Evolutionary conservation across 2,888 invertebrate species (phyloP).

Genomic region (Dasysyrphus albostriatus): DNA sequence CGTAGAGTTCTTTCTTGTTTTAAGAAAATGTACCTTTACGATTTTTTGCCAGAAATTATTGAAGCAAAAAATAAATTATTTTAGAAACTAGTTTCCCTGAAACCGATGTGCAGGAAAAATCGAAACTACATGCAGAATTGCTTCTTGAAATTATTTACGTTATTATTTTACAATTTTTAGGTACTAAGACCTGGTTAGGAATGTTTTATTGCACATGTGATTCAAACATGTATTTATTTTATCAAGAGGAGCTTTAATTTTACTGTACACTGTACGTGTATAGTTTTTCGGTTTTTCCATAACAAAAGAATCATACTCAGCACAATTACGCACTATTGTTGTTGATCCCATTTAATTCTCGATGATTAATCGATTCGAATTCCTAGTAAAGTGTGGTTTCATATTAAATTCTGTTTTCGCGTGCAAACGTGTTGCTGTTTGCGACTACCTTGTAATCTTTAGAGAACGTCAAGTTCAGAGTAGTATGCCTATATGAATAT

Average conservation of each 20-base stretch:
- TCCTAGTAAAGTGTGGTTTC: not conserved
- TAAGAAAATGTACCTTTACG: too few relatives aligned
- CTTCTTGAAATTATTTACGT: too few relatives aligned
- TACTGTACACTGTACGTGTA: not conserved
- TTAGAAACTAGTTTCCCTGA: too few relatives aligned
- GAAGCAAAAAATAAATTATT: too few relatives aligned
- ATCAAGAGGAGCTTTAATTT: not conserved
- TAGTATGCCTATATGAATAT: not conserved
- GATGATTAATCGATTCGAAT: constrained; percentile 67
- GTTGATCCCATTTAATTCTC: constrained; percentile 66
- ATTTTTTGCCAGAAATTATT: too few relatives aligned
- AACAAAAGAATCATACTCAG: constrained; percentile 63
- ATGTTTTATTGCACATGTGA: too few relatives aligned
- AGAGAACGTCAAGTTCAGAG: not conserved
- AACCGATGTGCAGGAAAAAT: too few relatives aligned
- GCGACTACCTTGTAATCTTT: not conserved
- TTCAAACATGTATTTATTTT: not conserved
- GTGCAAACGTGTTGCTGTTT: not conserved
- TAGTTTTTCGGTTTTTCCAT: constrained; percentile 48
- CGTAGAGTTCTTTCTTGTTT: too few relatives aligned
- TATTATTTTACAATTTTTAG: too few relatives aligned
- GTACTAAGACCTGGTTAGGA: too few relatives aligned
- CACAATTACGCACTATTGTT: constrained; percentile 72
- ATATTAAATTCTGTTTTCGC: not conserved
- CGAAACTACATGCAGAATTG: too few relatives aligned